Conservation (phyloP, 2,797 vertebrate genomes). For the Sebastolobus alascanus region DNA sequence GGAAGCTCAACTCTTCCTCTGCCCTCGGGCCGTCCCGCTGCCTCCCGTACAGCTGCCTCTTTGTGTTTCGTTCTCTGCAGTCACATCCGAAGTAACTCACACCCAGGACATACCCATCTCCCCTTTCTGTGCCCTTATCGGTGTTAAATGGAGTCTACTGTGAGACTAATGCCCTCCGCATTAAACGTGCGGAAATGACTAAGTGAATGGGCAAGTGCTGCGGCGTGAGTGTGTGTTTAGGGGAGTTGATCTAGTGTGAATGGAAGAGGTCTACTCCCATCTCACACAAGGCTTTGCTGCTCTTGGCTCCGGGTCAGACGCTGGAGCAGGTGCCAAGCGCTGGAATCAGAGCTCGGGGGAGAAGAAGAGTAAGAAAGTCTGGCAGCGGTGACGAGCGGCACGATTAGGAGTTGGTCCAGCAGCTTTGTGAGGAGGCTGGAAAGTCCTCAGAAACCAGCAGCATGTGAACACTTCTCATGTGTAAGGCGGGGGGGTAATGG, state of each 20-base stretch:
- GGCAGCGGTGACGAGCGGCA: slow-evolving; percentile 80
- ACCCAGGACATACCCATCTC: slow-evolving; percentile 46
- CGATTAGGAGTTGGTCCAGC: slow-evolving; percentile 88
- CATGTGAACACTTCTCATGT: slow-evolving; percentile 55
- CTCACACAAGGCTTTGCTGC: slow-evolving; percentile 69
- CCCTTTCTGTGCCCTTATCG: slow-evolving; percentile 27
- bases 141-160: slow-evolving; percentile 56
- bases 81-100: slow-evolving; percentile 43
- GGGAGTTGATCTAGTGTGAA: slow-evolving; percentile 49
- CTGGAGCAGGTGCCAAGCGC: slow-evolving; percentile 82
- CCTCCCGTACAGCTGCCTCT: slow-evolving; percentile 49
- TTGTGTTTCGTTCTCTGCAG: slow-evolving; percentile 21
- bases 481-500: slow-evolving; percentile 58
- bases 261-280: slow-evolving; percentile 65
- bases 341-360: slow-evolving; percentile 83
- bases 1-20: slow-evolving; percentile 31
- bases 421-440: slow-evolving; percentile 79
- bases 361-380: slow-evolving; percentile 47
- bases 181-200: slow-evolving; percentile 62
- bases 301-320: slow-evolving; percentile 85
- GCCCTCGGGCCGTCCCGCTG: slow-evolving; percentile 43
- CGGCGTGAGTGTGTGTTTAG: slow-evolving; percentile 44
- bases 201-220: slow-evolving; percentile 57
- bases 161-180: slow-evolving; percentile 43
- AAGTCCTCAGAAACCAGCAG: slow-evolving; percentile 82